Evolutionary conservation across 2,888 invertebrate genomes (phyloP), one percentile per base, ranked within the genome.

Genomic region (Calameuta filiformis): DNA sequence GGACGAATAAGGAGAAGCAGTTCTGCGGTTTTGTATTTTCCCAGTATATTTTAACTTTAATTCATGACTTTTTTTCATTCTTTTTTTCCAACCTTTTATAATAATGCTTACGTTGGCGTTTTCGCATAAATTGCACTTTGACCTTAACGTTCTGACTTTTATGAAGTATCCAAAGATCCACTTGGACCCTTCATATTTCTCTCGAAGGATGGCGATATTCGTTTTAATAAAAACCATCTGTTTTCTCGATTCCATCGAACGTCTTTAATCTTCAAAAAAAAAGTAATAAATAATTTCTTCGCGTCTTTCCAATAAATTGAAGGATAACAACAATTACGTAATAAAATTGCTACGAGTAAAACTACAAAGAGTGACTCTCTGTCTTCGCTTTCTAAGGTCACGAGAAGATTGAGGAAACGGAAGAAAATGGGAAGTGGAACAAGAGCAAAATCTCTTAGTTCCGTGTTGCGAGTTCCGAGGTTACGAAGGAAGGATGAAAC

Each of bases 401-500:
- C 23, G 56, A 56, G 56, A 56, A 56, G 56, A 56, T 56, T 23
- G 56, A 56, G 9, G 56, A 56, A 9, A 56, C 56, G 56, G 23
- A 56, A 23, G 56, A 23, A 23, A 56, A 9, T 23, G 56, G 56
- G 23, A 56, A 56, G 23, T 56, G 23, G 56, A 56, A 23, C 56
- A 56, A 23, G 56, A 56, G 56, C 23, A 23, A 56, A 56, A 56
- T 56, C 56, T 56, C 23, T 23, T 56, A 56, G 23, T 23, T 56
- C 56, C 56, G 23, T 56, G 56, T 56, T 23, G 1, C 23, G 56
- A 56, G 56, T 56, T 80, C 77, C 75, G 83, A 86, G 87, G 85
- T 89, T 87, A 88, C 84, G 84, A 84, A 84, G 83, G 15, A 9
- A 23, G 15, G 85, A 84, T 87, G 86, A 88, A 89, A 88, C 84